phyloP scores from a whole-genome alignment of 2,888 invertebrate genomes.

The Cryptus viduatorius region DNA sequence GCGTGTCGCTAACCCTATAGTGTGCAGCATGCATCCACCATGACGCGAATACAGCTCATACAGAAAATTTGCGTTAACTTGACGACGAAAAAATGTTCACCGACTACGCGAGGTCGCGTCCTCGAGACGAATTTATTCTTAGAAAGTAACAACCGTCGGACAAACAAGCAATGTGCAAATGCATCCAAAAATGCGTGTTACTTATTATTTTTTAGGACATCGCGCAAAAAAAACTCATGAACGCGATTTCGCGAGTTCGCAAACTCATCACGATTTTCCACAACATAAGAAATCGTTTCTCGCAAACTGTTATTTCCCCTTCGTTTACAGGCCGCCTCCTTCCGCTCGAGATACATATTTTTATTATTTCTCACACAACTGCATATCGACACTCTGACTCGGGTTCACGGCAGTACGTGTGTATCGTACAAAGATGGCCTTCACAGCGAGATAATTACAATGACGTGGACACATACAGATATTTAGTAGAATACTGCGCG shows the following conservation, averaged over 20 bases:
- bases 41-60: constrained; percentile 4
- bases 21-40: background rate
- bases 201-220: background rate
- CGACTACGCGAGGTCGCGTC: background rate
- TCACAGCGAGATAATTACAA: constrained; percentile 23
- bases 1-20: background rate
- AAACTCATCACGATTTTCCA: background rate
- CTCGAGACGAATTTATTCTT: constrained; percentile 13
- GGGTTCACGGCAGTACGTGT: background rate
- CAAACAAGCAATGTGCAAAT: background rate
- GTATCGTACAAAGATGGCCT: constrained; percentile 36
- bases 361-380: constrained; percentile 5
- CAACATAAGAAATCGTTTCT: background rate
- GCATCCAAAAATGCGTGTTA: constrained; percentile 1
- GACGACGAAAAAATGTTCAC: constrained; percentile 37
- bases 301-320: background rate
- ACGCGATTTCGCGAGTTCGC: background rate
- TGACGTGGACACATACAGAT: constrained; percentile 9
- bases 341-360: constrained; percentile 4
- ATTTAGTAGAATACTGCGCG: background rate
- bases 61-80: constrained; percentile 69
- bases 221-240: background rate
- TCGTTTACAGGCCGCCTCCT: too few species aligned
- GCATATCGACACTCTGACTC: constrained; percentile 30
- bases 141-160: constrained; percentile 14